These are phyloP conservation scores for Temnothorax rugatulus DNA, from an alignment of 2,888 invertebrate genomes.

Conservation along the genomic window DNA sequence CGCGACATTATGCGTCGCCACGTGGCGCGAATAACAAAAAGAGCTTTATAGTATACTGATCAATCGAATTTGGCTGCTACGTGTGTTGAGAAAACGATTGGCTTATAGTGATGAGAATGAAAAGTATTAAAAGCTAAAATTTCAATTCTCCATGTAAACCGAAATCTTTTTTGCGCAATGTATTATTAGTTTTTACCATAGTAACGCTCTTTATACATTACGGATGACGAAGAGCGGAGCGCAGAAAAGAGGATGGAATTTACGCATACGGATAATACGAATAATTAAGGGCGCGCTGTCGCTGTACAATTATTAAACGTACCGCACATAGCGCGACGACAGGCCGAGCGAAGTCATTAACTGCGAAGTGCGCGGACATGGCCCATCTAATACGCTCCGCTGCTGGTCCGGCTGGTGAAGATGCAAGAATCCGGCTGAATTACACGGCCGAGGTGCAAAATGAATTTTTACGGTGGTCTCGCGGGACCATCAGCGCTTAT, in stretches of 20 bases:
- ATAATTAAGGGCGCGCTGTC: conserved; percentile 48
- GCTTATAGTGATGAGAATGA: neutral
- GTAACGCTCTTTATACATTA: neutral
- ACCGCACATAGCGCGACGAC: conserved; percentile 45
- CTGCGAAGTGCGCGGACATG: conserved; percentile 58
- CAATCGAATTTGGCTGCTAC: neutral
- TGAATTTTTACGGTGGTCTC: conserved; percentile 78
- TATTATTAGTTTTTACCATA: neutral
- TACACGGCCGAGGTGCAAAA: conserved; percentile 70
- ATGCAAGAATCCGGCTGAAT: conserved; percentile 72
- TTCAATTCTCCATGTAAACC: neutral
- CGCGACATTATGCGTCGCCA: conserved; percentile 69
- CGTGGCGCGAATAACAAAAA: conserved; percentile 53
- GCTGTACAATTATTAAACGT: conserved; percentile 56
- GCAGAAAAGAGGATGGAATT: conserved; percentile 33
- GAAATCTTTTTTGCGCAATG: neutral
- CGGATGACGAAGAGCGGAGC: conserved; percentile 5
- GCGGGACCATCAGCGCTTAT: conserved; percentile 73
- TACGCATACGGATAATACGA: conserved; percentile 32
- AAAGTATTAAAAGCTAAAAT: neutral
- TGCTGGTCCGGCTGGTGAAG: conserved; percentile 58
- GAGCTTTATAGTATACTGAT: neutral
- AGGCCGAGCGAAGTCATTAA: conserved; percentile 38
- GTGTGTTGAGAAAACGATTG: neutral
- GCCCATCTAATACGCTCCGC: conserved; percentile 69